These are phyloP conservation scores for Lepeophtheirus salmonis DNA, from an alignment of 1,140 invertebrate species.

Conservation along the genomic window DNA sequence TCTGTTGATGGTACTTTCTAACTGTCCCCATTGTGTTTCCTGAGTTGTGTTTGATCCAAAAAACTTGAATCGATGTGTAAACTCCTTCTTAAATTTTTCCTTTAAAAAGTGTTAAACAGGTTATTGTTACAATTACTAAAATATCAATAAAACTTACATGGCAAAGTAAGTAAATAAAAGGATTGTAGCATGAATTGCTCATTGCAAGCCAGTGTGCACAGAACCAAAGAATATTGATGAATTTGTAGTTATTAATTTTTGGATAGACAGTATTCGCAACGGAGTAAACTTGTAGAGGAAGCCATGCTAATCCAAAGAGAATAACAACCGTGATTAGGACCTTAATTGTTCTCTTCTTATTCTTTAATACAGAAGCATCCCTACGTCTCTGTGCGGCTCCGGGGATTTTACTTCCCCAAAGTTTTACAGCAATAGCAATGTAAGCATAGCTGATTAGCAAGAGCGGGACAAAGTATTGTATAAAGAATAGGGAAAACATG, in stretches of 20 bases:
- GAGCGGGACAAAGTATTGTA: conserved; percentile 54
- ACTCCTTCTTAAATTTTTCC: conserved; percentile 11
- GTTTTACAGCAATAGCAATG: conserved; percentile 46
- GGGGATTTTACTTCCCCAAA: conserved; percentile 52
- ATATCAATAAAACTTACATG: conserved; percentile 3
- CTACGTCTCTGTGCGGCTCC: conserved; percentile 50
- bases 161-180: conserved; percentile 31
- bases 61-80: conserved; percentile 2
- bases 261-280: conserved; percentile 46
- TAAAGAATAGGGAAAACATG: conserved; percentile 33
- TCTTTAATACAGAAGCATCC: conserved; percentile 50
- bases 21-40: background rate
- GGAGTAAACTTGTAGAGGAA: conserved; percentile 55
- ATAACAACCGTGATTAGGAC: conserved; percentile 61
- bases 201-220: conserved; percentile 32
- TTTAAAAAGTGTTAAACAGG: no score
- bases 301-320: conserved; percentile 57
- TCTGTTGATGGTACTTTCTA: background rate
- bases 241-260: conserved; percentile 46
- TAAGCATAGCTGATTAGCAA: conserved; percentile 57
- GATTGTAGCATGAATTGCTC: conserved; percentile 36
- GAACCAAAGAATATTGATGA: conserved; percentile 50
- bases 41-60: background rate
- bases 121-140: background rate
- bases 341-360: conserved; percentile 69